A percentile compares a stretch with the other conserved stretches of the same genome.
phyloP scores from a whole-genome alignment of 2,113 vertebrate species.

The Callaeas wilsoni region DNA sequence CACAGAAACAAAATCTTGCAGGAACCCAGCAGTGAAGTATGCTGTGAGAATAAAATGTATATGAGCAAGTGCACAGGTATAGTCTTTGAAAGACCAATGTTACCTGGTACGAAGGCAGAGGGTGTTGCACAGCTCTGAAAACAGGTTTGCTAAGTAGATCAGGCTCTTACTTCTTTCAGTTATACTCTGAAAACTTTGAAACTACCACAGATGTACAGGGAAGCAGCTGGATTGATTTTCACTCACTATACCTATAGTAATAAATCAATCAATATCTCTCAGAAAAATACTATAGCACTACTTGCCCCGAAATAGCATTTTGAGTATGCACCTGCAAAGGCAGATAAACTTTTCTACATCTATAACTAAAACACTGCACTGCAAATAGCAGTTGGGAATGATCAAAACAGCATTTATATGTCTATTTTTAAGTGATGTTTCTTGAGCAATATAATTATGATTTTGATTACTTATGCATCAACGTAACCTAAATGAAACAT shows the following conservation, averaged over 20 bases:
- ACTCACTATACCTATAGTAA: slow-evolving; percentile 36
- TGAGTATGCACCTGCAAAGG: slow-evolving; percentile 36
- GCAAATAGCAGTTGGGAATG: slow-evolving; percentile 47
- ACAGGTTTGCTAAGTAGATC: slow-evolving; percentile 20
- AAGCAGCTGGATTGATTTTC: slow-evolving; percentile 55
- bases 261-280: slow-evolving; percentile 53
- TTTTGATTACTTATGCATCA: not conserved
- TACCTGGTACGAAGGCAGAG: slow-evolving; percentile 33
- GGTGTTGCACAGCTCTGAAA: not conserved
- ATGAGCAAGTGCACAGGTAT: not conserved
- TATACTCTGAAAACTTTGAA: slow-evolving; percentile 12
- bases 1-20: slow-evolving; percentile 61
- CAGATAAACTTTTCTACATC: slow-evolving; percentile 45
- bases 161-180: not conserved
- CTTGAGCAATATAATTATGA: slow-evolving; percentile 14
- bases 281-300: slow-evolving; percentile 28
- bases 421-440: slow-evolving; percentile 42
- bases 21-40: slow-evolving; percentile 16
- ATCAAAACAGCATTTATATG: slow-evolving; percentile 17
- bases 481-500: not conserved
- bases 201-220: slow-evolving; percentile 38
- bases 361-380: slow-evolving; percentile 43
- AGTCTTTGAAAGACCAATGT: slow-evolving; percentile 40
- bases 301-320: slow-evolving; percentile 32
- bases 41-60: slow-evolving; percentile 57